Percentiles rank a stretch among this genome's conserved stretches.
Evolutionary conservation across 2,888 invertebrate species (phyloP).

Genomic region (Leucozona laternaria): DNA sequence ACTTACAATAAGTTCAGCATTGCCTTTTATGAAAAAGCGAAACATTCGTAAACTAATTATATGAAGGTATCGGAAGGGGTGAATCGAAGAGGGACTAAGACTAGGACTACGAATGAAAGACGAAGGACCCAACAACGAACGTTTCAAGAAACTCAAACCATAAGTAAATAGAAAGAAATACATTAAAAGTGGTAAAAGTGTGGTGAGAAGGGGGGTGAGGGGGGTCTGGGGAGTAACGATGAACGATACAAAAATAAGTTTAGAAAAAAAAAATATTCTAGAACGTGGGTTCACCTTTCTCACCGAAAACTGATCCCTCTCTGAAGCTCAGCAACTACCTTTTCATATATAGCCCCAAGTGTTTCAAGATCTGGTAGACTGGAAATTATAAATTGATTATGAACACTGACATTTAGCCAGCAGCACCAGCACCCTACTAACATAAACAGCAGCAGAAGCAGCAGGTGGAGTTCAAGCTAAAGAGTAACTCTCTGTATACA

Average conservation of each 20-base stretch:
- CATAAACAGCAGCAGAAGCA: conserved; percentile 21
- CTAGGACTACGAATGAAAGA: neutral
- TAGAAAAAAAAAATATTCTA: neutral
- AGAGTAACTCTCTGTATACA: conserved; percentile 9
- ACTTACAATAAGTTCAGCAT: conserved; percentile 15
- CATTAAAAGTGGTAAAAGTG: neutral
- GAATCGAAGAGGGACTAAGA: neutral
- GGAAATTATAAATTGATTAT: conserved; percentile 76
- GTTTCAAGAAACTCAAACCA: conserved; percentile 32
- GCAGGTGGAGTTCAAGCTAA: conserved; percentile 46
- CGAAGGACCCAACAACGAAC: neutral
- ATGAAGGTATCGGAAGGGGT: conserved; percentile 35
- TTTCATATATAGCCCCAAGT: conserved; percentile 62
- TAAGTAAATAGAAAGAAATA: conserved; percentile 35
- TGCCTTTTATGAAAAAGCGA: conserved; percentile 54
- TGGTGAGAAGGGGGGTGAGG: neutral
- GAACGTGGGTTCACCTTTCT: conserved; percentile 45
- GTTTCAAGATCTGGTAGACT: conserved; percentile 70
- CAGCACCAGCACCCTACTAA: conserved; percentile 37
- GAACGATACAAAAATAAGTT: conserved; percentile 23
- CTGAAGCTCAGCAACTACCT: neutral
- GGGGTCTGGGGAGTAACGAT: neutral
- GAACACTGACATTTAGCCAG: conserved; percentile 73
- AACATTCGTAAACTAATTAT: conserved; percentile 74
- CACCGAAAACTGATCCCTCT: conserved; percentile 31